Evolutionary conservation across 2,113 vertebrate species (phyloP).

Genomic region (Microtus richardsoni): DNA sequence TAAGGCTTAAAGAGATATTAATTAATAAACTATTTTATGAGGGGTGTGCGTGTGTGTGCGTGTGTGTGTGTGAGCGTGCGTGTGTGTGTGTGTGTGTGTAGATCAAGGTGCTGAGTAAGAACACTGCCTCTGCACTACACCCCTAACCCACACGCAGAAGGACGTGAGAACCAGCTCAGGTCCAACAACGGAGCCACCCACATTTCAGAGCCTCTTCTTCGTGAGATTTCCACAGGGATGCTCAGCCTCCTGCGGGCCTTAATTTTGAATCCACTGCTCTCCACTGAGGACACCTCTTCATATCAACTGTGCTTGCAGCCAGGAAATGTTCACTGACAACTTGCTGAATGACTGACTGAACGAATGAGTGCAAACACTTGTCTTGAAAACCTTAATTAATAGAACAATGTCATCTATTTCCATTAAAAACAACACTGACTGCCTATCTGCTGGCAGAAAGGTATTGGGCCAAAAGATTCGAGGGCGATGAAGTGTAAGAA

Average conservation of each 20-base stretch:
- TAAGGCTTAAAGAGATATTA: not conserved
- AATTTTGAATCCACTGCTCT: not conserved
- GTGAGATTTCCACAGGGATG: not conserved
- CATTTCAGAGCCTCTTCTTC: not conserved
- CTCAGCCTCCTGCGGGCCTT: not conserved
- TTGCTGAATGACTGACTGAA: not conserved
- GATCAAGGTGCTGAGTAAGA: not conserved
- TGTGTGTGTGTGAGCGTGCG: not conserved
- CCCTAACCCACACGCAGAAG: not conserved
- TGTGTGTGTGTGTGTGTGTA: no score
- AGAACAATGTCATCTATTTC: not conserved
- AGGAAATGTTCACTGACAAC: not conserved
- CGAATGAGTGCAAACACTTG: not conserved
- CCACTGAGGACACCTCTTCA: not conserved
- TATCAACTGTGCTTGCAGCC: not conserved
- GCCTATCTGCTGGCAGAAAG: not conserved
- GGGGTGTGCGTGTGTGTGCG: not conserved
- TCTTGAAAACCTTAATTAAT: constrained; percentile 29
- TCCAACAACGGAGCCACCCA: not conserved
- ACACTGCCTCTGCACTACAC: not conserved
- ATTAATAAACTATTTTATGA: not conserved
- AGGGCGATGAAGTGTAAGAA: not conserved
- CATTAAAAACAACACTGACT: not conserved
- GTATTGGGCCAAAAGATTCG: not conserved
- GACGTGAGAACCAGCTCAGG: not conserved